phyloP scores from a whole-genome alignment of 2,797 vertebrate species.

The Rhabdomys pumilio region DNA sequence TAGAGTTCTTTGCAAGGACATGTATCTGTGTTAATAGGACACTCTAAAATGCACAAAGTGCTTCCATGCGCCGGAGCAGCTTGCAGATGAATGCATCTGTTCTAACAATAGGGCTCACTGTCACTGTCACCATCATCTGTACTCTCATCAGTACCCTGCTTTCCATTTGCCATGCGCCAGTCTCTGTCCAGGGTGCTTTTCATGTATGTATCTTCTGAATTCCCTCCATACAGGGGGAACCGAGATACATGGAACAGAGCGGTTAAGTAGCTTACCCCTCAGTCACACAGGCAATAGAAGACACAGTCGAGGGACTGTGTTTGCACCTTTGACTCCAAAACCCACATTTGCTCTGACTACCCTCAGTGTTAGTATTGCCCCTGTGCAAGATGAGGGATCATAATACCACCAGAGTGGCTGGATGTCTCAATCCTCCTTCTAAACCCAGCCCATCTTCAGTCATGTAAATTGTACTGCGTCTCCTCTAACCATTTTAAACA shows the following conservation, averaged over 20 bases:
- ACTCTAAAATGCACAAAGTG: neutral
- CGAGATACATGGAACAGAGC: neutral
- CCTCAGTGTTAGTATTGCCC: accelerated
- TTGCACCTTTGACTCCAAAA: neutral
- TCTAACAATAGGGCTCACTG: accelerated
- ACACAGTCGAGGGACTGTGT: neutral
- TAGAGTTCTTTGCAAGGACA: neutral
- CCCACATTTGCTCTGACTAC: neutral
- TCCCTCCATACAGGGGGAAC: neutral
- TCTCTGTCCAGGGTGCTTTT: neutral
- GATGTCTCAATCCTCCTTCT: neutral
- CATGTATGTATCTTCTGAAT: neutral
- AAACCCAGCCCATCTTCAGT: neutral
- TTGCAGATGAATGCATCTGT: neutral
- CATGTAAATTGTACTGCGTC: conserved; percentile 27
- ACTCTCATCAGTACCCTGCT: neutral
- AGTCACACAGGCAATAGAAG: neutral
- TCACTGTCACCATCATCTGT: neutral
- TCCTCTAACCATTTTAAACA: conserved; percentile 62
- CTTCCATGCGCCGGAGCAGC: neutral
- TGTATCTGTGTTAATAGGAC: neutral
- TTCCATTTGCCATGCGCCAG: neutral
- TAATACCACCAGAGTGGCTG: neutral
- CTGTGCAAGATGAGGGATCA: neutral
- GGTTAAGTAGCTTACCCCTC: neutral